Conservation (phyloP, 23 tunicate genomes). For the Styela clava region DNA sequence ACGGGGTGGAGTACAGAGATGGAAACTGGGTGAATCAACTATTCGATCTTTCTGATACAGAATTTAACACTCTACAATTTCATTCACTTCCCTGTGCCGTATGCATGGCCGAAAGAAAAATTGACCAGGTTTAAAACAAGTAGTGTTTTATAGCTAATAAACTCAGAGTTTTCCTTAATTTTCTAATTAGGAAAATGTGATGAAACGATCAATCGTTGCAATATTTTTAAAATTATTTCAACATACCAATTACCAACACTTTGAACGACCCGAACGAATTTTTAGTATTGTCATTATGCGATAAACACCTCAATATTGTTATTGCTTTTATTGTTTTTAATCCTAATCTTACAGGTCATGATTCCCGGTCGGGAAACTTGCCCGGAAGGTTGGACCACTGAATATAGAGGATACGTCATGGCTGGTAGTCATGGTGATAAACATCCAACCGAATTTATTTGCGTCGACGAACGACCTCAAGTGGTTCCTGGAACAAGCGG, state of each 20-base stretch:
- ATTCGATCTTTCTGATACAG: conserved; percentile 37
- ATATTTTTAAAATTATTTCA: too few relatives aligned
- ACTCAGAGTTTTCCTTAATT: too few relatives aligned
- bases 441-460: conserved; percentile 32
- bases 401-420: conserved; percentile 31
- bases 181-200: too few relatives aligned
- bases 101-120: conserved; percentile 21
- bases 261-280: too few relatives aligned
- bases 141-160: too few relatives aligned
- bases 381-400: conserved; percentile 22
- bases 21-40: conserved; percentile 19
- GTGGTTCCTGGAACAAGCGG: conserved; percentile 45
- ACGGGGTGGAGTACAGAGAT: conserved; percentile 43
- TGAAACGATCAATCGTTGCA: too few relatives aligned
- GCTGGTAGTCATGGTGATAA: conserved; percentile 30
- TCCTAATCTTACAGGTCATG: conserved; percentile 18
- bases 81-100: conserved; percentile 38
- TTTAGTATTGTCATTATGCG: not conserved
- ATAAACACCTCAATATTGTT: not conserved
- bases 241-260: too few relatives aligned
- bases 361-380: conserved; percentile 47
- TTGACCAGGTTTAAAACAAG: conserved; percentile 24
- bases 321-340: not conserved
- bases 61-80: not conserved
- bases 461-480: conserved; percentile 37